A percentile compares a stretch with the other conserved stretches of the same genome.
Evolutionary conservation across 2,797 vertebrate species (phyloP).

Genomic region (Hyperoplus immaculatus): DNA sequence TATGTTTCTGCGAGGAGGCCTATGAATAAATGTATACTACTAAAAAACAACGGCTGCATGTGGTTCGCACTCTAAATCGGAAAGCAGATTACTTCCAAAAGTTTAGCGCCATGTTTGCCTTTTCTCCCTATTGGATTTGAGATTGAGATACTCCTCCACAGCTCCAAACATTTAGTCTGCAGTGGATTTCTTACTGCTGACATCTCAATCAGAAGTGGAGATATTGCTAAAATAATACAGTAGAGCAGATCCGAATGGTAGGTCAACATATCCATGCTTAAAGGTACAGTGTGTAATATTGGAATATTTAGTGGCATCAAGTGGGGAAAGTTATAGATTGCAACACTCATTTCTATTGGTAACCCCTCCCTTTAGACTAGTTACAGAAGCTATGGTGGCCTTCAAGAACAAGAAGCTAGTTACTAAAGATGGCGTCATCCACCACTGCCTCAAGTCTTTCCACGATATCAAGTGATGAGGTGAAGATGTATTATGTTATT

Average conservation of each 20-base stretch:
- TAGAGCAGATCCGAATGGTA: conserved; percentile 54
- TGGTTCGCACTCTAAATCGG: conserved; percentile 43
- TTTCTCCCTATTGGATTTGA: conserved; percentile 21
- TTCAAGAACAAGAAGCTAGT: no score
- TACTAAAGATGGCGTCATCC: no score
- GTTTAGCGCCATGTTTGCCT: conserved; percentile 17
- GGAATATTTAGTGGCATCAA: no score
- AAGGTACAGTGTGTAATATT: no score
- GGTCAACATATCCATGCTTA: conserved; percentile 58
- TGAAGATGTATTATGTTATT: no score
- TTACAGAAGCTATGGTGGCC: no score
- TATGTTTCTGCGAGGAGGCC: conserved; percentile 55
- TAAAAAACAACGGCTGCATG: conserved; percentile 66
- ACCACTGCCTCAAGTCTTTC: no score
- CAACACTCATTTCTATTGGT: no score
- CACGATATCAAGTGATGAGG: no score
- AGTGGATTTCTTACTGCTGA: conserved; percentile 56
- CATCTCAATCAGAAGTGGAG: conserved; percentile 67
- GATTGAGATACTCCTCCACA: conserved; percentile 22
- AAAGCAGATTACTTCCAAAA: conserved; percentile 49
- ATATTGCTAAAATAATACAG: conserved; percentile 55
- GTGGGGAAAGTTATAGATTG: no score
- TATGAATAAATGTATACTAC: conserved; percentile 77
- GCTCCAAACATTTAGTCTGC: conserved; percentile 50
- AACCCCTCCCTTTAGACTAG: no score